Evolutionary conservation across 2,888 invertebrate species (phyloP).

Genomic region (Thecophora atra): DNA sequence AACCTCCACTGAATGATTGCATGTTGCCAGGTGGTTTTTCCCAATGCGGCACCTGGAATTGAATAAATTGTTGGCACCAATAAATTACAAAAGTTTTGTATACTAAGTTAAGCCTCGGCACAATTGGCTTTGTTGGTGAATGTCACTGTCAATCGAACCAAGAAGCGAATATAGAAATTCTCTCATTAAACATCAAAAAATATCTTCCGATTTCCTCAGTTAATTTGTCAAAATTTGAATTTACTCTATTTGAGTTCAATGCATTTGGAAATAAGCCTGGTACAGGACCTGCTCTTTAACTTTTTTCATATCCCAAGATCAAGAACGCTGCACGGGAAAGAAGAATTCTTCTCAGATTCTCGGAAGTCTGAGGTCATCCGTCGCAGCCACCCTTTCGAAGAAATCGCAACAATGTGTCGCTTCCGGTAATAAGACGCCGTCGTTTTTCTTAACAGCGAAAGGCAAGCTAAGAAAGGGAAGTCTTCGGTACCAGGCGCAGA

Average conservation of each 20-base stretch:
- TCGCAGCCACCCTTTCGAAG: background rate
- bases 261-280: no score
- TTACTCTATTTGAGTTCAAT: no score
- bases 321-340: no score
- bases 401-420: background rate
- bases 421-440: background rate
- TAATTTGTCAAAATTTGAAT: no score
- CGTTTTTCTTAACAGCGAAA: background rate
- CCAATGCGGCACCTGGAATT: slow-evolving; percentile 28
- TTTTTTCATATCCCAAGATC: no score
- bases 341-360: no score
- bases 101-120: background rate
- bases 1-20: background rate
- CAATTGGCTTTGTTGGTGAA: background rate
- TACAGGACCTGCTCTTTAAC: no score
- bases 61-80: slow-evolving; percentile 26
- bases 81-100: slow-evolving; percentile 16
- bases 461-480: background rate
- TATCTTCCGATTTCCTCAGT: no score
- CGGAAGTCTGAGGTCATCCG: background rate
- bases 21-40: slow-evolving; percentile 4
- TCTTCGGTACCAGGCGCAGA: slow-evolving; percentile 24
- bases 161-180: no score
- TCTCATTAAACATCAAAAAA: no score
- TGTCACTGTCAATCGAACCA: no score